Evolutionary conservation across 2,113 vertebrate genomes (phyloP), one percentile per base, ranked within the genome.

Genomic region (Micronycteris hirsuta): DNA sequence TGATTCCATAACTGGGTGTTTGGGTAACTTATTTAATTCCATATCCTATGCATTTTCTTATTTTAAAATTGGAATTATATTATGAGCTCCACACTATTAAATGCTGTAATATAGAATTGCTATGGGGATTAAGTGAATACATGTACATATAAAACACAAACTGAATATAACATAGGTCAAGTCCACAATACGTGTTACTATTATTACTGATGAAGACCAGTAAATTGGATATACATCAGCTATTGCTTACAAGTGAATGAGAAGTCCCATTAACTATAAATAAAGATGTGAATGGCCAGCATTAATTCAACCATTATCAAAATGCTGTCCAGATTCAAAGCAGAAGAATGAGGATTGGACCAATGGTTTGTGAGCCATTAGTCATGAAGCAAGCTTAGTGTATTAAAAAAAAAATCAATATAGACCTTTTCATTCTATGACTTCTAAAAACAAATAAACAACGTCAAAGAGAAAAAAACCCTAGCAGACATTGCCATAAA

Each of bases 371-470:
- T 78, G 63, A 76, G 33, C 49, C 63, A 47, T 94, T 91, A 93
- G 65, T 96, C 85, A 80, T 19, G 24, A 95, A 86, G 49, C 7
- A 82, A 74, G 28, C 54, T 88, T 78, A 10, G 16, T 20, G 28
- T 86, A n/a, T 26, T 73, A 78, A 77, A 92, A n/a, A 26, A 36
- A 94, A 14, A 81, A 93, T 95, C 83, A 95, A 95, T 97, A 65
- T 31, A 10, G 16, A 49, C 89, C 20, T 45, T 96, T 95, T 92
- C 26, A 16, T 93, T 93, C 89, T 11, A 38, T 74, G 63, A 2
- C 67, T 89, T 87, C 41, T 56, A 91, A 52, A 97, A 94, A 76
- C 24, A 81, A 94, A 86, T 80, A 22, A 9, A 43, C 83, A 92
- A 74, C 61, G 33, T 11, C 43, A 91, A 54, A 38, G 45, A 86